phyloP scores from a whole-genome alignment of 2,113 vertebrate species.

The Ptilorrhoa leucosticta region DNA sequence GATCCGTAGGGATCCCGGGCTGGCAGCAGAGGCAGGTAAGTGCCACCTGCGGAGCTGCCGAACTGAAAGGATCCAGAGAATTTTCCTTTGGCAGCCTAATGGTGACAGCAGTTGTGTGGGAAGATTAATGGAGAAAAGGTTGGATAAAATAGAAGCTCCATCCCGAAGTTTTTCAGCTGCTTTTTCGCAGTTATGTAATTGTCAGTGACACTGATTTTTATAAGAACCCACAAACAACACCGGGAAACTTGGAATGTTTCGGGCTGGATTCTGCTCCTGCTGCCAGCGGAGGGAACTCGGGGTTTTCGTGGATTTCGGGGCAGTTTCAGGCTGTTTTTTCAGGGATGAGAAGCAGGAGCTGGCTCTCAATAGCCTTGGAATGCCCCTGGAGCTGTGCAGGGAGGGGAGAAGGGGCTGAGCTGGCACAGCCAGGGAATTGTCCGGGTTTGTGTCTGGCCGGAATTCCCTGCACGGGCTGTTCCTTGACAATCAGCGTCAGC shows the following conservation, averaged over 20 bases:
- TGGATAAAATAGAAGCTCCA: slow-evolving; percentile 54
- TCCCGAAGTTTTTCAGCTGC: slow-evolving; percentile 1
- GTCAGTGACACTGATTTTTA: background rate
- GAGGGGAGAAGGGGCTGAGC: background rate
- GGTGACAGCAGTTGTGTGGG: slow-evolving; percentile 53
- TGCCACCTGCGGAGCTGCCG: background rate
- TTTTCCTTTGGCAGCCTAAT: slow-evolving; percentile 11
- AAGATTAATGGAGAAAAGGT: slow-evolving; percentile 49
- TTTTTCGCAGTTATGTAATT: slow-evolving; percentile 52
- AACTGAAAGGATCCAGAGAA: background rate
- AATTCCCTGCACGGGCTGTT: background rate
- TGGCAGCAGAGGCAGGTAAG: background rate
- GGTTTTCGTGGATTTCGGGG: background rate
- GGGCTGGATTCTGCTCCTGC: background rate
- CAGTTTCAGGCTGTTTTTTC: background rate
- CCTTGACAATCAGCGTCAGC: rapidly evolving
- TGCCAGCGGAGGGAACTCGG: background rate
- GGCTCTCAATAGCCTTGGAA: background rate
- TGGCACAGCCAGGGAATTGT: background rate
- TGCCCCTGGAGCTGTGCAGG: background rate
- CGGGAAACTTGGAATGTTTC: background rate
- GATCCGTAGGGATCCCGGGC: rapidly evolving
- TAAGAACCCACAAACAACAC: background rate
- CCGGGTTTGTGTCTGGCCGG: background rate
- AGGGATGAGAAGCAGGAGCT: background rate